phyloP scores from a whole-genome alignment of 2,113 vertebrate genomes.

The Neogobius melanostomus region DNA sequence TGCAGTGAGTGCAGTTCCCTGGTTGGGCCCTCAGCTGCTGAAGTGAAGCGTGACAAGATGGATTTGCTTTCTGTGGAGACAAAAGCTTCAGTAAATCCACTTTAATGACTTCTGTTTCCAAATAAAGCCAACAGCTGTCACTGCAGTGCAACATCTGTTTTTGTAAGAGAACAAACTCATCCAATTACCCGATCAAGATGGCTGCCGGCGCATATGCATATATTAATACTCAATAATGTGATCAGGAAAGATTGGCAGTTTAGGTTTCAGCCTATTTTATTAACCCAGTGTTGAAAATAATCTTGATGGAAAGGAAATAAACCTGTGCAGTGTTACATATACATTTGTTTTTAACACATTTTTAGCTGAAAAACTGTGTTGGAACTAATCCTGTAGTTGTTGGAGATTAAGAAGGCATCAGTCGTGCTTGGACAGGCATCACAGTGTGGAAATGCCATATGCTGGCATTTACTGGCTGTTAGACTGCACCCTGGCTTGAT shows the following conservation, averaged over 20 bases:
- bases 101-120: conserved; percentile 24
- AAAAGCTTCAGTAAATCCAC: conserved; percentile 21
- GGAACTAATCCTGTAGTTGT: background rate
- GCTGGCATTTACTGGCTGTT: conserved; percentile 6
- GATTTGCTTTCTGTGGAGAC: conserved; percentile 8
- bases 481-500: background rate
- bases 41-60: conserved; percentile 21
- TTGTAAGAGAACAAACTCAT: conserved; percentile 34
- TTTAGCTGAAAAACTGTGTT: background rate
- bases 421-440: conserved; percentile 4
- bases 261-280: background rate
- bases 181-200: conserved; percentile 38
- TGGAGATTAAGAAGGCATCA: conserved; percentile 2
- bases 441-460: conserved; percentile 9
- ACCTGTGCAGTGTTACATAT: too few species aligned
- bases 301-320: too few species aligned
- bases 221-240: conserved; percentile 13
- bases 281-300: background rate
- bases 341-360: background rate
- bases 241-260: conserved; percentile 17
- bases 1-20: conserved; percentile 1
- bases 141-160: conserved; percentile 48
- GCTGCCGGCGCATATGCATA: conserved; percentile 10
- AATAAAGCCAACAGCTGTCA: conserved; percentile 49
- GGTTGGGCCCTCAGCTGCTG: conserved; percentile 11